A percentile compares a stretch with the other conserved stretches of the same genome.
phyloP scores from a whole-genome alignment of 2,888 invertebrate genomes.

The Noctua fimbriata region DNA sequence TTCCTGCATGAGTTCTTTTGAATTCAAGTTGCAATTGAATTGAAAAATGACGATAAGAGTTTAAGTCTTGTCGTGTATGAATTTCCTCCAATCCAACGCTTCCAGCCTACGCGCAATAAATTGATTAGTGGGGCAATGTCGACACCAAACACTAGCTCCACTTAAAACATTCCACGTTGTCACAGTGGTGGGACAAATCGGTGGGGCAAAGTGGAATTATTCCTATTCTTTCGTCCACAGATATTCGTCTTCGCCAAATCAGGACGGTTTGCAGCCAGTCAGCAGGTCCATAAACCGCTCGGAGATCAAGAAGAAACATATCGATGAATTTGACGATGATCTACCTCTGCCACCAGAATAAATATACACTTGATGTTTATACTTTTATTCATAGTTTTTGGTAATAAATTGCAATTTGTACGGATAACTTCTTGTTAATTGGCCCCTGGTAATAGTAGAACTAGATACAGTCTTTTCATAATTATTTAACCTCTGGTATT shows the following conservation, averaged over 20 bases:
- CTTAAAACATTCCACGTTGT: not conserved
- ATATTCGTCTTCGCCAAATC: constrained; percentile 65
- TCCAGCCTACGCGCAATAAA: not conserved
- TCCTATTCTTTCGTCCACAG: constrained; percentile 57
- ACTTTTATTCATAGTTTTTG: constrained; percentile 22
- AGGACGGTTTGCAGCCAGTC: constrained; percentile 75
- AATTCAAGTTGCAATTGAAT: not conserved
- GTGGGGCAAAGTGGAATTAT: not conserved
- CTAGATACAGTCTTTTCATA: not conserved
- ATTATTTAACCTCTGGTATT: not conserved
- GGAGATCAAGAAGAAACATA: constrained; percentile 76
- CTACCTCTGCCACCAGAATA: constrained; percentile 87
- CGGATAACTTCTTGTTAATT: not conserved
- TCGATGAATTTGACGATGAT: constrained; percentile 85
- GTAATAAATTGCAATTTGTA: constrained; percentile 42
- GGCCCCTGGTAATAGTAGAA: not conserved
- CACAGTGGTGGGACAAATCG: not conserved
- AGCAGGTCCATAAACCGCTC: constrained; percentile 73
- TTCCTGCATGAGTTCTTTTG: not conserved
- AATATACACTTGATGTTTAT: constrained; percentile 17
- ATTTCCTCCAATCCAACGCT: not conserved
- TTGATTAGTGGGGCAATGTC: not conserved
- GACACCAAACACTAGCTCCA: not conserved
- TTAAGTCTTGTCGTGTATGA: not conserved
- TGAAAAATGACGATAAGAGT: not conserved